Evolutionary conservation across 2,888 invertebrate genomes (phyloP), one percentile per base, ranked within the genome.

Genomic region (Drosophila hamatofila): DNA sequence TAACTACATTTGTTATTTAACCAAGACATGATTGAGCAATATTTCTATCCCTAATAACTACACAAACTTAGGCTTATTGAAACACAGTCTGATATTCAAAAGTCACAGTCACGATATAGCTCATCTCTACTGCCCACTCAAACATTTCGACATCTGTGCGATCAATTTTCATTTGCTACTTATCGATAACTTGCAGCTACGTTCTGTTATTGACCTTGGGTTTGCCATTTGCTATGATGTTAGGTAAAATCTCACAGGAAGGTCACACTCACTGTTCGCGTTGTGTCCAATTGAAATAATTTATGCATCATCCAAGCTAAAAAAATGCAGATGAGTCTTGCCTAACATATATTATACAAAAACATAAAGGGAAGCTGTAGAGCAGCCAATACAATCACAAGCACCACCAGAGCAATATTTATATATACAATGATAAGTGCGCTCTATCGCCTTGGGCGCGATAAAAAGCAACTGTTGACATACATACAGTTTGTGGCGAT

Each of bases 381-480:
- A 30, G 37, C 41, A 30, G 35, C 41, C 54, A 33, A 71, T 33
- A 54, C 39, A 42, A 41, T 55, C 30, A 54, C 39, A 42, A 41
- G 41, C 30, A 30, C 9, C n/a, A 41, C 4, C 39, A 27, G n/a
- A 63, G 21, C 21, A 46, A 46, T 33, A 27, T 16, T 7, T n/a
- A 2, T 33, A 41, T 7, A 62, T 62, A 48, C 44, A 61, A 63
- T 76, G 72, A 71, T 76, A 80, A 78, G 77, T 80, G 62, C 49
- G 41, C 41, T 61, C 62, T 75, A 60, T 67, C 77, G 88, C 88
- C 80, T 88, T 79, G 89, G 66, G 83, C 76, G 65, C 64, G 80
- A 88, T 85, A 71, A 85, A 83, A 73, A 60, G 49, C 49, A 67
- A 70, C 35, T 65, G 75, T 83, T 89, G 84, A 83, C 84, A 83